Evolutionary conservation across 2,888 invertebrate genomes (phyloP), one percentile per base, ranked within the genome.

Genomic region (Muscina levida): DNA sequence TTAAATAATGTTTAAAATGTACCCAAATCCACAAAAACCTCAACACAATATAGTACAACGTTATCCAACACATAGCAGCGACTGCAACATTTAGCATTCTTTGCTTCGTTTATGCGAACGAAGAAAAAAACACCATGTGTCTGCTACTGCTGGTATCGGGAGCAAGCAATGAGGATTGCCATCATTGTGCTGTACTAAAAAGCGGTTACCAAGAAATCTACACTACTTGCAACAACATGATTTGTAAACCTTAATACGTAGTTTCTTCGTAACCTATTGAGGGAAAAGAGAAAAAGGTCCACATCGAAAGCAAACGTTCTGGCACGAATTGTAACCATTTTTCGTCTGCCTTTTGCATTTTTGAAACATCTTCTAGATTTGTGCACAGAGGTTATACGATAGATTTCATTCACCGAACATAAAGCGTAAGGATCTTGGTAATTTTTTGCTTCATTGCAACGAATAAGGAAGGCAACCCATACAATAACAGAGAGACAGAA

Each of bases 1-100:
- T 81, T 82, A 83, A 79, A 83, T 80, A 78, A 78, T 82, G 80
- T 79, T 80, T 82, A 81, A 84, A 82, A 83, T 80, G 79, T 78
- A 80, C 70, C 67, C 72, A 81, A 80, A 82, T 83, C 74, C 78
- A 75, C 77, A 82, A 80, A 78, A 82, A 78, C 79, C 77, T 72
- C 78, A 80, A 72, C 37, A 75, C 57, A 59, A 77, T 22, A 57
- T 37, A 31, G 56, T 31, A 26, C 2, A 3, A 10, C 22, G 26
- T 56, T 13, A 56, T n/a, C 15, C 26, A 15, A 13, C 5, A n/a
- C 17, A n/a, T 31, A 6, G 53, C 6, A 19, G 2, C 6, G 15
- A 37, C n/a, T 48, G 48, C 15, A 31, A n/a, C 37, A 3, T 57
- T 57, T 57, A 17, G 26, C n/a, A 2, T 31, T 44, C 37, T 17